Evolutionary conservation across 2,797 vertebrate species (phyloP), one percentile per base, ranked within the genome.

Genomic region (Cottoperca gobio): DNA sequence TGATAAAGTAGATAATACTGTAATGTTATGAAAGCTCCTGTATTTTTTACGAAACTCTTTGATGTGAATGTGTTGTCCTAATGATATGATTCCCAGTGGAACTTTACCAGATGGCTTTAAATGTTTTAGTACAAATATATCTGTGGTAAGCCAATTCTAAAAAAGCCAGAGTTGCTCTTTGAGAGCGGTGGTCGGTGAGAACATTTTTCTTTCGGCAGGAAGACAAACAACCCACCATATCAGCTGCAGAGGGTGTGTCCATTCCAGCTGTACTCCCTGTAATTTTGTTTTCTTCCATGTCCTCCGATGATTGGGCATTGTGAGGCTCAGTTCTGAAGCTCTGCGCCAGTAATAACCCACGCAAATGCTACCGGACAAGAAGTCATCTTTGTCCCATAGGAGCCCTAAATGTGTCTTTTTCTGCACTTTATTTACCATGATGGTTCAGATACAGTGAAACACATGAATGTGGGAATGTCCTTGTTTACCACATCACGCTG

Each of bases 181-280:
- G 31, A 7, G 60, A 24, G 43, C 48, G 48, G 42, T 2, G 40
- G 54, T 45, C 31, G 49, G 60, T 58, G 65, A 79, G 67, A 76
- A 73, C 19, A 31, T 23, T 55, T 46, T 48, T 39, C 8, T 46
- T 48, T 39, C 8, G 76, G 70, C 82, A 88, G 81, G 80, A 86
- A 80, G 79, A 77, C 73, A 58, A 49, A 77, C 73, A 58, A 52
- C 66, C 77, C 78, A 79, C 76, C 76, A n/a, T 86, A 86, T 90
- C 88, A 80, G 85, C 84, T 70, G 2, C 49, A 28, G 87, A 85
- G 91, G 92, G 91, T 88, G 93, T 91, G 90, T 89, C 90, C 81
- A 16, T 66, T 86, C 87, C 90, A 91, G 87, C 87, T 91, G 88
- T 55, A 58, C 81, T 91, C 90, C 88, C 90, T 92, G 83, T 92